Evolutionary conservation across 2,797 vertebrate species (phyloP).

Genomic region (Rhincodon typus): DNA sequence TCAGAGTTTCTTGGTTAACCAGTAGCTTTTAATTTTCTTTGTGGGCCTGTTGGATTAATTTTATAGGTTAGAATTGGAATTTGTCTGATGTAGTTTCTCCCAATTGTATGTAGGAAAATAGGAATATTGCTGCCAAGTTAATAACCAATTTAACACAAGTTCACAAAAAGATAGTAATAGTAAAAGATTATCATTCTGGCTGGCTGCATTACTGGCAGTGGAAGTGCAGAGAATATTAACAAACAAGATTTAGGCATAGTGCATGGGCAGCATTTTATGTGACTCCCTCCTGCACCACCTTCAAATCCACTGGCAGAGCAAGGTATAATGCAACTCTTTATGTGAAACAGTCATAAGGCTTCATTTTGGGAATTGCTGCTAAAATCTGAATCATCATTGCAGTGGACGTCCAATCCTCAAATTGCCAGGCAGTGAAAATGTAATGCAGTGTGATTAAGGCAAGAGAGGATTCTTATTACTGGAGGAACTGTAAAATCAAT

Average conservation of each 20-base stretch:
- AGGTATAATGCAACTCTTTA: not conserved
- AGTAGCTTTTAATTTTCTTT: not conserved
- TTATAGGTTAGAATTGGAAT: not conserved
- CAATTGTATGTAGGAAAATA: not conserved
- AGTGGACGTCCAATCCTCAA: not conserved
- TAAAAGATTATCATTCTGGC: not conserved
- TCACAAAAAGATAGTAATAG: too few species aligned
- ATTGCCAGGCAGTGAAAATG: not conserved
- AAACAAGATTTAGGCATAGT: not conserved
- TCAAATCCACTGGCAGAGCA: not conserved
- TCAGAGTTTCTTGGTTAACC: not conserved
- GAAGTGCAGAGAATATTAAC: not conserved
- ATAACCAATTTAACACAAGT: not conserved
- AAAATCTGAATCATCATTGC: not conserved
- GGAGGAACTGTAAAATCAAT: slow-evolving; percentile 26
- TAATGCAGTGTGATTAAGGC: not conserved
- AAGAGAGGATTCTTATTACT: not conserved
- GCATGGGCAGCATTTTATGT: not conserved
- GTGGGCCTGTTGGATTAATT: not conserved
- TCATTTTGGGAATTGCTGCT: not conserved
- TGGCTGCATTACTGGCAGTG: not conserved
- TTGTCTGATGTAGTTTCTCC: not conserved
- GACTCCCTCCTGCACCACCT: too few species aligned
- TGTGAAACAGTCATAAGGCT: not conserved
- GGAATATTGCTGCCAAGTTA: not conserved